Evolutionary conservation across 1,140 invertebrate genomes (phyloP).

Genomic region (Oryzaephilus surinamensis): DNA sequence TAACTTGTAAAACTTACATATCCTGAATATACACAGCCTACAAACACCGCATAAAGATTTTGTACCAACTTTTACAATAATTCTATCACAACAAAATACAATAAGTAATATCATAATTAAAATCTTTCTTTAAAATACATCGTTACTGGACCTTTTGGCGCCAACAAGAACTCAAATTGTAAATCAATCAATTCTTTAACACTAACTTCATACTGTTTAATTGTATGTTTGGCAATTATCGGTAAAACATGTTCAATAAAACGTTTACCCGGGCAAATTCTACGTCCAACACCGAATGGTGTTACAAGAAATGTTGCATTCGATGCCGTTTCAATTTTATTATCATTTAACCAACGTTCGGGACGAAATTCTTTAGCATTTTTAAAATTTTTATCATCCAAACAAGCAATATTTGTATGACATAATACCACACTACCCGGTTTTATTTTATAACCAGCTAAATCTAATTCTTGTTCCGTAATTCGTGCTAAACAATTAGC

Average conservation of each 20-base stretch:
- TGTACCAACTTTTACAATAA: neutral
- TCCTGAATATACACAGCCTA: too few relatives aligned
- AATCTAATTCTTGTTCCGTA: constrained; percentile 59
- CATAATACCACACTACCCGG: constrained; percentile 77
- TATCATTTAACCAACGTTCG: constrained; percentile 63
- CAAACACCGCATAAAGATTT: too few relatives aligned
- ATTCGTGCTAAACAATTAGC: constrained; percentile 74
- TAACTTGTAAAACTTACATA: too few relatives aligned
- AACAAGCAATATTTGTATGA: constrained; percentile 73
- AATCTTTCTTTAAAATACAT: constrained; percentile 48
- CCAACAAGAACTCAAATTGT: constrained; percentile 67
- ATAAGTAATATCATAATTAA: constrained; percentile 5
- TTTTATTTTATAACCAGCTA: constrained; percentile 65
- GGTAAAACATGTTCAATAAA: constrained; percentile 71
- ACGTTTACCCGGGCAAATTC: constrained; percentile 72
- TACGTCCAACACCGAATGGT: constrained; percentile 77
- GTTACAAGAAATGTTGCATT: constrained; percentile 54
- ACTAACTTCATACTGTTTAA: constrained; percentile 57
- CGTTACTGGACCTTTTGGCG: constrained; percentile 58
- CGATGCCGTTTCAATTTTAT: constrained; percentile 34
- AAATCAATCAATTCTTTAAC: constrained; percentile 56
- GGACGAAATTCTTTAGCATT: constrained; percentile 64
- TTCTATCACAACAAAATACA: too few relatives aligned
- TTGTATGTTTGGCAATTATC: constrained; percentile 60
- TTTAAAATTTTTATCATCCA: constrained; percentile 66